Conservation (phyloP, 1,140 invertebrate species). For the Drosophila kurseongensis region DNA sequence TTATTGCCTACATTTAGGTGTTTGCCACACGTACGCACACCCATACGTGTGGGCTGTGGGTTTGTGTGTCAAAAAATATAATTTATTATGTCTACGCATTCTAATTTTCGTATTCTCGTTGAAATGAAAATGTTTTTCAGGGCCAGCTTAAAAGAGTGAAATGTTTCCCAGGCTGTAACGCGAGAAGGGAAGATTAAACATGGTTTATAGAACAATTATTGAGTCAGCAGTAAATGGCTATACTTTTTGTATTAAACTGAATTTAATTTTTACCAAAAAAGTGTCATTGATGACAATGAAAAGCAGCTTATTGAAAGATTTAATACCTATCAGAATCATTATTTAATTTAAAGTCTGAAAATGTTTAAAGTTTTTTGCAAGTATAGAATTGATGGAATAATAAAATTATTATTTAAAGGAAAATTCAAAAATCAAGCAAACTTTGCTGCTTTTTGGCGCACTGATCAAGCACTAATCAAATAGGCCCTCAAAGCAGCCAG, state of each 20-base stretch:
- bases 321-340: no score
- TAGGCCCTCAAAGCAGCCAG: conserved; percentile 34
- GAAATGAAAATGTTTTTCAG: conserved; percentile 29
- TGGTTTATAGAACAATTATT: conserved; percentile 18
- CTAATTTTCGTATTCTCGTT: conserved; percentile 28
- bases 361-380: no score
- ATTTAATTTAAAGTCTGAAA: no score
- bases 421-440: conserved; percentile 23
- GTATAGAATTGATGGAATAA: no score
- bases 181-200: neutral
- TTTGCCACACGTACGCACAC: conserved; percentile 18
- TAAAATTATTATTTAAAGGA: no score
- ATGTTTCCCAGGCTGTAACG: conserved; percentile 4
- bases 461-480: conserved; percentile 76
- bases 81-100: conserved; percentile 60
- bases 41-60: conserved; percentile 9
- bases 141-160: conserved; percentile 1
- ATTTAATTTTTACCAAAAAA: no score
- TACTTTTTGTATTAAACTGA: no score
- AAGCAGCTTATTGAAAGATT: no score
- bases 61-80: conserved; percentile 47
- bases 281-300: no score
- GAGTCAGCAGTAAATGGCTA: conserved; percentile 1
- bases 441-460: conserved; percentile 58
- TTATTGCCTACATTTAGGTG: conserved; percentile 50